These are phyloP conservation scores for Drosophila serrata DNA, from an alignment of 1,140 invertebrate genomes.

Conservation along the genomic window DNA sequence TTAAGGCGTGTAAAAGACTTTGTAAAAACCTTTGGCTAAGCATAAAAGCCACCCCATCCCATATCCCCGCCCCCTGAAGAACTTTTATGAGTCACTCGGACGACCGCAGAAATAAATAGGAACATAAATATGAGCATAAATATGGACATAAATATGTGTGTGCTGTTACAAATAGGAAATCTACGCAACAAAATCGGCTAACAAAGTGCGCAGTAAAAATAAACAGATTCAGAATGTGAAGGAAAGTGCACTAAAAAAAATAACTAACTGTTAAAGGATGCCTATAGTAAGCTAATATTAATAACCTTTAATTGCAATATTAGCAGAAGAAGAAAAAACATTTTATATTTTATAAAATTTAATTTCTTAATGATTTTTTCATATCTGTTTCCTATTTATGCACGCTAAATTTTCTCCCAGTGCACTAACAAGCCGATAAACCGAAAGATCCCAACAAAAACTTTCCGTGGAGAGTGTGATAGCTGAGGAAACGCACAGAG, in stretches of 20 bases:
- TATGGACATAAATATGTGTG: constrained; percentile 16
- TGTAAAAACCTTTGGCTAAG: constrained; percentile 10
- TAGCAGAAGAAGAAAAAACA: too few relatives aligned
- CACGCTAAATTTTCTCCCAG: neutral
- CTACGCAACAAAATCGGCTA: constrained; percentile 44
- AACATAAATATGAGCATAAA: constrained; percentile 32
- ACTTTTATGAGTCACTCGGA: constrained; percentile 42
- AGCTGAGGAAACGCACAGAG: neutral
- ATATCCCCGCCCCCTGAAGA: constrained; percentile 2
- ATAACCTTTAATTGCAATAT: too few relatives aligned
- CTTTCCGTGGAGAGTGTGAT: constrained; percentile 4
- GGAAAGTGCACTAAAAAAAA: neutral
- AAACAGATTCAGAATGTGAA: constrained; percentile 31
- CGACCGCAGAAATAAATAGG: constrained; percentile 43
- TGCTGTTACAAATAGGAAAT: constrained; percentile 31
- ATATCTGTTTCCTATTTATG: too few relatives aligned
- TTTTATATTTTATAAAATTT: too few relatives aligned
- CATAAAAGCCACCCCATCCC: constrained; percentile 13
- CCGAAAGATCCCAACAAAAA: constrained; percentile 46
- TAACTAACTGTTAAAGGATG: neutral
- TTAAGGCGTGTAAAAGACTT: constrained; percentile 39
- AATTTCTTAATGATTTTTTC: neutral
- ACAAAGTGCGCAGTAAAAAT: constrained; percentile 67
- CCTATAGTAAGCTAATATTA: too few relatives aligned
- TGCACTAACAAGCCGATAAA: constrained; percentile 37